phyloP scores from a whole-genome alignment of 2,113 vertebrate genomes.

The Nerophis lumbriciformis region DNA sequence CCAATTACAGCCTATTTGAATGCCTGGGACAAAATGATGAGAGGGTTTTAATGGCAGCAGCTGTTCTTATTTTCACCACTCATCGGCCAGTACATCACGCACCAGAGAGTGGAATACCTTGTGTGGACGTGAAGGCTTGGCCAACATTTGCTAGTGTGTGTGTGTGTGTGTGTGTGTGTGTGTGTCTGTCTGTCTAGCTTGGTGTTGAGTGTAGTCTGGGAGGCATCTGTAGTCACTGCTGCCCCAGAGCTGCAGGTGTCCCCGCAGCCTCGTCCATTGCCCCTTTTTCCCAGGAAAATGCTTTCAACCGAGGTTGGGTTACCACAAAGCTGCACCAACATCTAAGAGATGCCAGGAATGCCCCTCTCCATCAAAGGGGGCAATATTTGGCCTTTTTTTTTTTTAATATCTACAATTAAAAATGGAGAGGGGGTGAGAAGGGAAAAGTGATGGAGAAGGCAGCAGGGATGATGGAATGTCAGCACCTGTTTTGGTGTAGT shows the following conservation, averaged over 20 bases:
- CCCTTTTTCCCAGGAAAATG: conserved; percentile 64
- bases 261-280: conserved; percentile 28
- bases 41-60: no score
- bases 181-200: conserved; percentile 2
- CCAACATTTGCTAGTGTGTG: no score
- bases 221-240: conserved; percentile 56
- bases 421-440: conserved; percentile 24
- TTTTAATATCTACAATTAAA: conserved; percentile 69
- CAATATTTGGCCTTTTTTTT: conserved; percentile 46
- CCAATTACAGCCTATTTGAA: no score
- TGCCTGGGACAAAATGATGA: no score
- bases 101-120: no score
- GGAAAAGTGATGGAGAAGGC: conserved; percentile 10
- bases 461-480: conserved; percentile 32
- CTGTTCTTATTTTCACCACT: no score
- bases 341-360: conserved; percentile 68
- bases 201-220: conserved; percentile 55
- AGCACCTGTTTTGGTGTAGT: conserved; percentile 48
- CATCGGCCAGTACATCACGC: no score
- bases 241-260: conserved; percentile 65
- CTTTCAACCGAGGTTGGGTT: conserved; percentile 72
- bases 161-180: conserved; percentile 21
- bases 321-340: conserved; percentile 58
- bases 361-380: conserved; percentile 58
- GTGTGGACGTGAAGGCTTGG: no score